Evolutionary conservation across 2,113 vertebrate species (phyloP).

Genomic region (Cervus canadensis): DNA sequence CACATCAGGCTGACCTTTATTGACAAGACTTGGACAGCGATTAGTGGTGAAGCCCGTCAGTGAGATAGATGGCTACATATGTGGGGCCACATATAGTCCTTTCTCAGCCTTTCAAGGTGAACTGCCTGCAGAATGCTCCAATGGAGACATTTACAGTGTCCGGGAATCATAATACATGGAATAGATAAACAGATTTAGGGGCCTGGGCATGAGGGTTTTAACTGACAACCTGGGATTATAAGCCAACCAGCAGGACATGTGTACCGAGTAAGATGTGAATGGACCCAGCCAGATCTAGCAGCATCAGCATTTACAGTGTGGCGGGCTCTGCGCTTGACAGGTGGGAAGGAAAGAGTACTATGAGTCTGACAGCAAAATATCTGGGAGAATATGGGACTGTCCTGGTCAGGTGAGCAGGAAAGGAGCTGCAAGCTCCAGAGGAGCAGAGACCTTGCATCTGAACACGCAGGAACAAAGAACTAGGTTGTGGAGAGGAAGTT

Average conservation of each 20-base stretch:
- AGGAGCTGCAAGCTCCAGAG: background rate
- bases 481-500: background rate
- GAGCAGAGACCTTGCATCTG: background rate
- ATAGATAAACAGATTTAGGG: background rate
- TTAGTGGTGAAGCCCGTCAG: background rate
- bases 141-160: background rate
- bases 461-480: background rate
- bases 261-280: background rate
- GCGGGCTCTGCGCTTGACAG: background rate
- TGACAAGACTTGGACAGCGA: background rate
- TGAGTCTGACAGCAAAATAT: background rate
- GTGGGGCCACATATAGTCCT: background rate
- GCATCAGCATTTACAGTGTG: background rate
- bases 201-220: background rate
- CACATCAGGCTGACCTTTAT: background rate
- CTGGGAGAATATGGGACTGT: background rate
- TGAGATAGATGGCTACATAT: background rate
- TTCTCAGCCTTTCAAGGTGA: background rate
- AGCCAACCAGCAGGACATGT: background rate
- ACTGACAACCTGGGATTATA: background rate
- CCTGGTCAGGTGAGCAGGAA: background rate
- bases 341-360: background rate
- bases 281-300: background rate
- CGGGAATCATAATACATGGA: background rate
- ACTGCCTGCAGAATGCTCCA: background rate